Evolutionary conservation across 53 echinoderm and acorn worm species (phyloP).

Genomic region (Paracentrotus lividus): DNA sequence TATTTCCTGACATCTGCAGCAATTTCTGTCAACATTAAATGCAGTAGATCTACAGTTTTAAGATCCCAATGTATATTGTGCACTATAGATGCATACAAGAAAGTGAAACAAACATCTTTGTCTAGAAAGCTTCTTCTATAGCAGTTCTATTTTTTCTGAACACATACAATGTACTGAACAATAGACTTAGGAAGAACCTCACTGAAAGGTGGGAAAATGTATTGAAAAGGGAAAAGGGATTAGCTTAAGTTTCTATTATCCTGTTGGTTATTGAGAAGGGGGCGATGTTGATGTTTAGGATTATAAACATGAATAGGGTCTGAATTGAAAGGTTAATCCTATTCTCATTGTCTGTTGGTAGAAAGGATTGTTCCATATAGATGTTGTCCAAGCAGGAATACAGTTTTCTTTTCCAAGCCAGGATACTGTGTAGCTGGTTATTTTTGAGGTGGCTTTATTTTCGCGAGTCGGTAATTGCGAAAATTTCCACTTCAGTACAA

Average conservation of each 20-base stretch:
- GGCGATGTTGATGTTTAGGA: not conserved
- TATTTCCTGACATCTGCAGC: not conserved
- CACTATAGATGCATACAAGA: not conserved
- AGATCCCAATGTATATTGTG: not conserved
- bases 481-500: no score
- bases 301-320: not conserved
- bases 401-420: no score
- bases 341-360: not conserved
- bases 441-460: no score
- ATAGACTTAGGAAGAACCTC: slow-evolving; percentile 1
- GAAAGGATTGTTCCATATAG: not conserved
- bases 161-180: not conserved
- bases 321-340: not conserved
- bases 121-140: not conserved
- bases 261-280: not conserved
- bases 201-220: slow-evolving; percentile 17
- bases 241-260: not conserved
- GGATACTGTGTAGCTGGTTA: no score
- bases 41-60: not conserved
- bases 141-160: not conserved
- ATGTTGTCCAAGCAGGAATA: not conserved
- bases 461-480: no score
- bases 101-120: not conserved
- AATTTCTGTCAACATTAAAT: not conserved
- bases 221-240: slow-evolving; percentile 15